Evolutionary conservation across 2,113 vertebrate species (phyloP).

Genomic region (Neolamprologus toae): DNA sequence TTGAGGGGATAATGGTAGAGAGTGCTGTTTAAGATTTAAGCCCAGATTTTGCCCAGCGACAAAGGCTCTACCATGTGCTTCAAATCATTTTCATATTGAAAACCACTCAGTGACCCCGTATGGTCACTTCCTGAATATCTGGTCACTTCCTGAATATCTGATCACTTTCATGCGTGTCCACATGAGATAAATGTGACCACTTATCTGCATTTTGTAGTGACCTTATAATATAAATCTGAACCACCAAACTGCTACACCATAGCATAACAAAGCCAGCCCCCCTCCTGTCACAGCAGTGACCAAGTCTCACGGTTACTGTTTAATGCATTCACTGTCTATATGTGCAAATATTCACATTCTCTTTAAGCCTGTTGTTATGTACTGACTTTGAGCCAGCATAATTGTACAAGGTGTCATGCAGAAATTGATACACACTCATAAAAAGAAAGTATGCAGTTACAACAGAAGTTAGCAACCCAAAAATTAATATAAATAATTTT

Average conservation of each 20-base stretch:
- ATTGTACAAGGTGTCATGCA: not conserved
- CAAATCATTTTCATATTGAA: not conserved
- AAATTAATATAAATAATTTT: not conserved
- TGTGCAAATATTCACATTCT: not conserved
- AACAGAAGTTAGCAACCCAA: not conserved
- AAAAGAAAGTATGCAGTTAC: not conserved
- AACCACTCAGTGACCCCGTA: not conserved
- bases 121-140: not conserved
- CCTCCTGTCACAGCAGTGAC: not conserved
- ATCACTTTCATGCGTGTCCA: not conserved
- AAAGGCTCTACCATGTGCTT: not conserved
- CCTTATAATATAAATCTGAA: not conserved
- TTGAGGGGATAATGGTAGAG: not conserved
- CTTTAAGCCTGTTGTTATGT: not conserved
- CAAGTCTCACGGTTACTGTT: not conserved
- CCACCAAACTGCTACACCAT: not conserved
- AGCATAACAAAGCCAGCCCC: not conserved
- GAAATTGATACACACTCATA: not conserved
- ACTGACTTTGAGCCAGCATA: not conserved
- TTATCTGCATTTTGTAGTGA: not conserved
- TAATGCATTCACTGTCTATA: not conserved
- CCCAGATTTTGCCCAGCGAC: not conserved
- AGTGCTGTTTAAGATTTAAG: not conserved
- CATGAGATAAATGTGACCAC: not conserved
- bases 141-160: not conserved